Base-by-base conservation (phyloP, 2,113 vertebrate genomes). In the Chaetura pelagica region DNA sequence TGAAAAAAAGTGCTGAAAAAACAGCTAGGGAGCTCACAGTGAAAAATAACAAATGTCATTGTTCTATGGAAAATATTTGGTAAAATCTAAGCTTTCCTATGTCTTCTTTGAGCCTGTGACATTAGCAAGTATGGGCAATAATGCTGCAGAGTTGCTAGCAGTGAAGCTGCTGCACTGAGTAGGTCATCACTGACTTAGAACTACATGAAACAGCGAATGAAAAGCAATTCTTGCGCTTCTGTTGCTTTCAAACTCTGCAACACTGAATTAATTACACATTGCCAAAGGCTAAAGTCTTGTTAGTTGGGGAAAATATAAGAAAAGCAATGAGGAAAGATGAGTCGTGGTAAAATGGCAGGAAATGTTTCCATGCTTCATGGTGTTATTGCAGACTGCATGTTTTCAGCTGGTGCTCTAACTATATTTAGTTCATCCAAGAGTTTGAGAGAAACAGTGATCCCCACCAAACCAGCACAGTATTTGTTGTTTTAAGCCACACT, bases 21-120 rank as follows among this genome's bases (percentile, higher is more conserved):
- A 27, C 27, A 84, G 10, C 30, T 89, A 32, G 14, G 26, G 30
- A 84, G 23, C 20, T 61, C 38, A 11, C 3, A 71, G 5, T 19
- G 26, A 67, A 49, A 80, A 66, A 52, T 8, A 52, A 9, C 3
- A 21, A 34, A 55, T 62, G 2, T 5, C 0, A 0, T 34, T 30
- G 27, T 59, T 29, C 18, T 55, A 2, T n/a, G 67, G 46, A 84
- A 91, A 92, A 52, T 51, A 59, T 7, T 74, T 20, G 46, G 34
- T 59, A 71, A 54, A 79, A 92, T 38, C 63, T 32, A 44, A 52
- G 29, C 4, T 67, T 90, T 72, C 14, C 40, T 29, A 0, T 59
- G 7, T 23, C 5, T 79, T 91, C 27, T 44, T 10, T 69, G 21
- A 83, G 54, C n/a, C n/a, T 67, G 2, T 89, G 84, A 30, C 57